Conservation (phyloP, 2,113 vertebrate genomes). For the Lagopus muta region DNA sequence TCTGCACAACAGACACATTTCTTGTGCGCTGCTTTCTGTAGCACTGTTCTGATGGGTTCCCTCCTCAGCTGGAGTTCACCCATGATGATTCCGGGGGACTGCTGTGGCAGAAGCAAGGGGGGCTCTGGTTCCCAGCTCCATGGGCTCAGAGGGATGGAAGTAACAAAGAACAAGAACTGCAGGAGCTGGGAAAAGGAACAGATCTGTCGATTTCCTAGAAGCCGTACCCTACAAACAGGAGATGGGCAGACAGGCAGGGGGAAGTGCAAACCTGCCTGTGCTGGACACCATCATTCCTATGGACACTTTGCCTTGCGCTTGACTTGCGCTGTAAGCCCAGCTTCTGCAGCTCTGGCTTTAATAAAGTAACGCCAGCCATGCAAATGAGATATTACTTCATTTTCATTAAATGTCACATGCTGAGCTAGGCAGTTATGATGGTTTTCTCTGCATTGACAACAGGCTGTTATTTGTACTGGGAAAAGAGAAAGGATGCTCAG, state of each 20-base stretch:
- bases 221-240: not conserved
- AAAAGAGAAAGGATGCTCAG: constrained; percentile 5
- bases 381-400: constrained; percentile 23
- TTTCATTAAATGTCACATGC: constrained; percentile 25
- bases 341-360: not conserved
- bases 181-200: not conserved
- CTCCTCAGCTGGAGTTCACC: not conserved
- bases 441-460: constrained; percentile 2
- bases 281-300: not conserved
- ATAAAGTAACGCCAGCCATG: not conserved
- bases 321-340: not conserved
- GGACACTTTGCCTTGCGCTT: not conserved
- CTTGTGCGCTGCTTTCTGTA: not conserved
- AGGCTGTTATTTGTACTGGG: not conserved
- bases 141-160: not conserved
- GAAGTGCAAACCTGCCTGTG: not conserved
- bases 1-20: not conserved
- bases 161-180: not conserved
- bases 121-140: rapidly evolving
- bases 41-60: not conserved
- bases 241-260: not conserved
- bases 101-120: not conserved
- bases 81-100: not conserved
- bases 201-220: not conserved
- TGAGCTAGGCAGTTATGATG: not conserved